Evolutionary conservation across 1,140 invertebrate species (phyloP).

Genomic region (Hermatobates lingyangjiaoensis): DNA sequence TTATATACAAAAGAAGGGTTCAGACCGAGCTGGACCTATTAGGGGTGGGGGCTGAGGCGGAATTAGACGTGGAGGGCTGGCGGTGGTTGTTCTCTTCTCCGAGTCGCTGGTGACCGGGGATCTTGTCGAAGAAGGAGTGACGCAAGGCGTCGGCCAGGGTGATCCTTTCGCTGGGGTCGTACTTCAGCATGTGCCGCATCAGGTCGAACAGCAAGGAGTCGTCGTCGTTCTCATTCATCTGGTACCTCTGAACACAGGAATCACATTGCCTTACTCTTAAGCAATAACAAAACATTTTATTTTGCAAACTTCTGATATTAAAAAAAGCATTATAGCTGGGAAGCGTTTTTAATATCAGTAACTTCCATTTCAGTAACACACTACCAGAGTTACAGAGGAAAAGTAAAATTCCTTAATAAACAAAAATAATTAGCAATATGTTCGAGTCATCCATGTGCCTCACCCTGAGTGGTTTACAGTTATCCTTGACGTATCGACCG

Average conservation of each 20-base stretch:
- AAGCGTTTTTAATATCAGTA: too few species aligned
- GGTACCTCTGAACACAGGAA: slow-evolving; percentile 92
- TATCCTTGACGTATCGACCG: slow-evolving; percentile 91
- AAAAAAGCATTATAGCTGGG: too few species aligned
- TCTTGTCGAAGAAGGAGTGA: slow-evolving; percentile 84
- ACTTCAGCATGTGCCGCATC: slow-evolving; percentile 89
- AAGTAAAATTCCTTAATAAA: too few species aligned
- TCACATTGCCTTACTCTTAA: too few species aligned
- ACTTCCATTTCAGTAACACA: background rate
- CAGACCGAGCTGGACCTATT: too few species aligned
- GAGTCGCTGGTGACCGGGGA: slow-evolving; percentile 52
- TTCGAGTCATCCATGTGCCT: slow-evolving; percentile 31
- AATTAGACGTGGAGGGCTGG: slow-evolving; percentile 17
- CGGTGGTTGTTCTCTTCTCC: slow-evolving; percentile 10
- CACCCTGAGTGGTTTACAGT: slow-evolving; percentile 88
- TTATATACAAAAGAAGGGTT: too few species aligned
- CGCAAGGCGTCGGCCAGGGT: slow-evolving; percentile 70
- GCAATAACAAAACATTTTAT: too few species aligned
- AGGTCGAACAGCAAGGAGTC: slow-evolving; percentile 86
- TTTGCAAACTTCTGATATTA: too few species aligned
- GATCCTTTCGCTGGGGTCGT: slow-evolving; percentile 80
- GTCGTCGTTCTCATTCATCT: slow-evolving; percentile 71
- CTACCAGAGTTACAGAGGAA: too few species aligned
- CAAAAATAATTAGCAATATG: too few species aligned
- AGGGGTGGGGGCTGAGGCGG: too few species aligned